Percentiles rank a stretch among this genome's conserved stretches.
Conservation (phyloP, 2,113 vertebrate genomes). For the Eudyptes chrysolophus region DNA sequence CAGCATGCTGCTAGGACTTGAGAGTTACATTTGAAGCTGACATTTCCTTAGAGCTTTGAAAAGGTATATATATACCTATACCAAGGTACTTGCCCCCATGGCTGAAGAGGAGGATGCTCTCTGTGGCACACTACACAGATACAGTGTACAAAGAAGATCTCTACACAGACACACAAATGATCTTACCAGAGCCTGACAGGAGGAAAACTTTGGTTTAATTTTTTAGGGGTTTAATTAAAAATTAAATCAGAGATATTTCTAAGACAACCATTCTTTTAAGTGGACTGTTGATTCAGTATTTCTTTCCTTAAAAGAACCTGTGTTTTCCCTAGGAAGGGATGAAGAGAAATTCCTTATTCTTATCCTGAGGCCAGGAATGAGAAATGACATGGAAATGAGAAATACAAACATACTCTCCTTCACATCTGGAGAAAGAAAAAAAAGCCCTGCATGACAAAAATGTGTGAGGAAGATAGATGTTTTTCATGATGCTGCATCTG, state of each 20-base stretch:
- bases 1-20: not conserved
- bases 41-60: not conserved
- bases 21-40: not conserved
- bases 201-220: slow-evolving; percentile 75
- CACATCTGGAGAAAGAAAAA: not conserved
- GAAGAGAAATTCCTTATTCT: slow-evolving; percentile 25
- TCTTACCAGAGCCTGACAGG: not conserved
- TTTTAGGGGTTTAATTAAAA: slow-evolving; percentile 33
- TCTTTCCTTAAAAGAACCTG: slow-evolving; percentile 45
- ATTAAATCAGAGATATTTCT: slow-evolving; percentile 21
- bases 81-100: not conserved
- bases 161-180: not conserved
- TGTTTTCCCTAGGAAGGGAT: slow-evolving; percentile 10
- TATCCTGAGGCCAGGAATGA: not conserved
- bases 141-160: not conserved
- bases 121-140: not conserved
- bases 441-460: slow-evolving; percentile 8
- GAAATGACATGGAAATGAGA: slow-evolving; percentile 15
- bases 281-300: not conserved
- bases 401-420: not conserved
- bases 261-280: not conserved
- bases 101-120: not conserved
- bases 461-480: not conserved
- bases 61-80: not conserved
- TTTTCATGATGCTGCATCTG: slow-evolving; percentile 53